Percentiles rank a stretch among this genome's conserved stretches.
Conservation (phyloP, 2,113 vertebrate genomes). For the Diadophis punctatus region DNA sequence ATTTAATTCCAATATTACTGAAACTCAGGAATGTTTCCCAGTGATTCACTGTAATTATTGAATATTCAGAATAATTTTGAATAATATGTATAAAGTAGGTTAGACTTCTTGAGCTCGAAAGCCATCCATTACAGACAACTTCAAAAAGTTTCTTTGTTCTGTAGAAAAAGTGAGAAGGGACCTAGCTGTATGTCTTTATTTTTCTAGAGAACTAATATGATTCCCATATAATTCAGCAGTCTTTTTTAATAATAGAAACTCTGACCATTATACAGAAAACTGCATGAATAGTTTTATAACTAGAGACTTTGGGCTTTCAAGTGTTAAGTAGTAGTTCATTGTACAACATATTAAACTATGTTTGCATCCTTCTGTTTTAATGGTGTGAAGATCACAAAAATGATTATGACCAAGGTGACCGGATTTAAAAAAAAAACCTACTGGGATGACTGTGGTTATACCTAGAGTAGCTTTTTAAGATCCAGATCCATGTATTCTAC, state of each 20-base stretch:
- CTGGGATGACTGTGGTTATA: not conserved
- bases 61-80: constrained; percentile 21
- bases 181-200: not conserved
- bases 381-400: not conserved
- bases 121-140: not conserved
- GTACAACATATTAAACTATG: not conserved
- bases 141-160: constrained; percentile 26
- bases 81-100: not conserved
- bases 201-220: constrained; percentile 10
- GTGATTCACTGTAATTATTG: not conserved
- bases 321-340: not conserved
- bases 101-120: not conserved
- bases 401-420: not conserved
- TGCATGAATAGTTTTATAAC: not conserved
- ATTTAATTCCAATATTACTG: not conserved
- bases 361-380: not conserved
- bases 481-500: constrained; percentile 7
- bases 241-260: not conserved
- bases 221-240: not conserved
- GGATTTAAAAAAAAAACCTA: not conserved
- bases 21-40: constrained; percentile 5
- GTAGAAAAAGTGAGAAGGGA: not conserved
- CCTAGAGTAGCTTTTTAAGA: not conserved
- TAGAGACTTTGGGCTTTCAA: not conserved
- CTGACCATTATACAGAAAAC: not conserved